These are phyloP conservation scores for Agelastica alni DNA, from an alignment of 2,888 invertebrate species.

Conservation along the genomic window DNA sequence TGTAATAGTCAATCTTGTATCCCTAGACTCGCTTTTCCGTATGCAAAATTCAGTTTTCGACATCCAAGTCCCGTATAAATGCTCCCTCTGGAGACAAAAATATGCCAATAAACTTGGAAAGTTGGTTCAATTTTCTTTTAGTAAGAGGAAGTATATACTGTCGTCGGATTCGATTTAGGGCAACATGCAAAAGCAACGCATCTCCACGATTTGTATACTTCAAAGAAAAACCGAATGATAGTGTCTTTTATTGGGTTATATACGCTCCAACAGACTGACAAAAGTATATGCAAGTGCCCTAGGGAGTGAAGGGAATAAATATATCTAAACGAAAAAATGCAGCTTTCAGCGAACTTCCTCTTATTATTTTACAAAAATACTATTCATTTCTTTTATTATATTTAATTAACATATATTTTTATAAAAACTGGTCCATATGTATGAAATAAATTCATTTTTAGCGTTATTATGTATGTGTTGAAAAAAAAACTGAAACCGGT, in stretches of 20 bases:
- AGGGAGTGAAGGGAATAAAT: slow-evolving; percentile 16
- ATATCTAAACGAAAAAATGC: slow-evolving; percentile 6
- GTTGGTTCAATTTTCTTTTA: slow-evolving; percentile 48
- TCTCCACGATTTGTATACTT: slow-evolving; percentile 40
- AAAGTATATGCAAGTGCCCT: slow-evolving; percentile 15
- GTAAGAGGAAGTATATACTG: slow-evolving; percentile 50
- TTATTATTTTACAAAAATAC: no score
- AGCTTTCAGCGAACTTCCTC: no score
- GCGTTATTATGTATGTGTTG: no score
- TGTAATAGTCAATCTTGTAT: slow-evolving; percentile 2
- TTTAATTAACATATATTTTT: no score
- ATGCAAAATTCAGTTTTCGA: slow-evolving; percentile 13
- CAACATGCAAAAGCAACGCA: slow-evolving; percentile 50
- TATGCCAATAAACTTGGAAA: slow-evolving; percentile 41
- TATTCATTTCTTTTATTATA: no score
- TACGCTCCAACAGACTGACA: slow-evolving; percentile 19
- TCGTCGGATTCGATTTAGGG: slow-evolving; percentile 54
- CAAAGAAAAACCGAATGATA: slow-evolving; percentile 43
- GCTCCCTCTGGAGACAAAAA: slow-evolving; percentile 29
- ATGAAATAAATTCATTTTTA: no score
- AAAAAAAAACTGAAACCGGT: no score
- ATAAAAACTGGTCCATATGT: no score
- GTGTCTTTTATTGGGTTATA: slow-evolving; percentile 40
- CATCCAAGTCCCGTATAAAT: slow-evolving; percentile 21
- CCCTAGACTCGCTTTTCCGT: not conserved